Base-by-base conservation (phyloP, 2,888 invertebrate species). In the Anaspis maculata region DNA sequence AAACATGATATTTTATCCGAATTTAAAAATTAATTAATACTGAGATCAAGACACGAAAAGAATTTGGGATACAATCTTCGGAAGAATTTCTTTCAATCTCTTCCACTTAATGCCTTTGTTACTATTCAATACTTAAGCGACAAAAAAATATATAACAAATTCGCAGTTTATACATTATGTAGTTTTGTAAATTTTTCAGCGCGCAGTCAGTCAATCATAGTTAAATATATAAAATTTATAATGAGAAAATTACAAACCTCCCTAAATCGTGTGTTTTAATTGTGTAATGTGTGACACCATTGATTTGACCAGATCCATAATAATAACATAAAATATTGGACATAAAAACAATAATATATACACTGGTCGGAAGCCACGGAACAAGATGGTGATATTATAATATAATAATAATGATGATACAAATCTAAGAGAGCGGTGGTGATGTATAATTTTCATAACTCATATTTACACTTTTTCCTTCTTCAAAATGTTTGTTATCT, bases 31-130 rank as follows among this genome's bases (percentile, higher is more conserved):
- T 49, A 52, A 57, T 57, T 60, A 61, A 61, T 61, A 61, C 61
- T 61, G 61, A 61, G 60, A 60, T 59, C 60, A 59, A 56, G 49
- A 53, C 40, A 45, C 34, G 34, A 44, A 40, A 33, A 47, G n/a
- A n/a, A 45, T 49, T 48, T 48, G 42, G 45, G 42, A 42, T 39
- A 37, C 32, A 44, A 42, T n/a, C n/a, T n/a, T n/a, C n/a, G n/a
- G n/a, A n/a, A n/a, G n/a, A n/a, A n/a, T n/a, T n/a, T n/a, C n/a
- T n/a, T n/a, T n/a, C n/a, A n/a, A n/a, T n/a, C n/a, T n/a, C n/a
- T n/a, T n/a, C n/a, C n/a, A n/a, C n/a, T n/a, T n/a, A n/a, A n/a
- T n/a, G n/a, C n/a, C n/a, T n/a, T n/a, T n/a, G n/a, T n/a, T n/a
- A n/a, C n/a, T n/a, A n/a, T n/a, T n/a, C n/a, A n/a, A n/a, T n/a